Percentiles rank a stretch among this genome's conserved stretches.
These are phyloP conservation scores for Falco peregrinus DNA, from an alignment of 2,797 vertebrate species.

Conservation along the genomic window DNA sequence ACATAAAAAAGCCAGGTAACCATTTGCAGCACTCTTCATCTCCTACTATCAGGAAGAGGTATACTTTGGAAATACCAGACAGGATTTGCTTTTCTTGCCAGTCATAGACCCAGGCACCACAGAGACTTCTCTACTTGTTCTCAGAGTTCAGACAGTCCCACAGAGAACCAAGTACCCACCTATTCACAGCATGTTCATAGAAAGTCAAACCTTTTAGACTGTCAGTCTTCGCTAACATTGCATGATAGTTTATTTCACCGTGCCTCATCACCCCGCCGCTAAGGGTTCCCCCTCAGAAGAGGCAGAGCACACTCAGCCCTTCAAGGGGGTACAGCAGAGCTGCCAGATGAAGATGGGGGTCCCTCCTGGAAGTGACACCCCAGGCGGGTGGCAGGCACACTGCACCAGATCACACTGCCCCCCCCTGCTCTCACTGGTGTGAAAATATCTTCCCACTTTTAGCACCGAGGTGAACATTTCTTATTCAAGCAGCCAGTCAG, in stretches of 20 bases:
- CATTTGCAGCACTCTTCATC: not conserved
- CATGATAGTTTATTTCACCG: not conserved
- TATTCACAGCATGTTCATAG: not conserved
- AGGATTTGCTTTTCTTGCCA: not conserved
- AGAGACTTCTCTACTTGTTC: not conserved
- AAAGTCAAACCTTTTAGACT: not conserved
- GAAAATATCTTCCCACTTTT: not conserved
- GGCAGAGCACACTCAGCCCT: not conserved
- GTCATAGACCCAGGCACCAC: not conserved
- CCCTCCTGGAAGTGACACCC: not conserved
- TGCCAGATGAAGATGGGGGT: not conserved
- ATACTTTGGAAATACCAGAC: not conserved
- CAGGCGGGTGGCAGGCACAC: not conserved
- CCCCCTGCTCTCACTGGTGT: not conserved
- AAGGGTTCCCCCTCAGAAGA: not conserved
- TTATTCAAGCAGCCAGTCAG: not conserved
- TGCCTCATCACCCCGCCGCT: not conserved
- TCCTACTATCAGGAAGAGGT: not conserved
- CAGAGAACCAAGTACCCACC: not conserved
- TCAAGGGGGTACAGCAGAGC: not conserved
- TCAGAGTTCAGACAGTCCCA: not conserved
- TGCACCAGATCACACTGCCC: constrained; percentile 5
- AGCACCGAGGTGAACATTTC: not conserved
- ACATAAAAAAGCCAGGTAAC: not conserved
- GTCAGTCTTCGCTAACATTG: not conserved